These are phyloP conservation scores for Stichopus horrens DNA, from an alignment of 53 echinoderm and acorn worm species.

Conservation along the genomic window DNA sequence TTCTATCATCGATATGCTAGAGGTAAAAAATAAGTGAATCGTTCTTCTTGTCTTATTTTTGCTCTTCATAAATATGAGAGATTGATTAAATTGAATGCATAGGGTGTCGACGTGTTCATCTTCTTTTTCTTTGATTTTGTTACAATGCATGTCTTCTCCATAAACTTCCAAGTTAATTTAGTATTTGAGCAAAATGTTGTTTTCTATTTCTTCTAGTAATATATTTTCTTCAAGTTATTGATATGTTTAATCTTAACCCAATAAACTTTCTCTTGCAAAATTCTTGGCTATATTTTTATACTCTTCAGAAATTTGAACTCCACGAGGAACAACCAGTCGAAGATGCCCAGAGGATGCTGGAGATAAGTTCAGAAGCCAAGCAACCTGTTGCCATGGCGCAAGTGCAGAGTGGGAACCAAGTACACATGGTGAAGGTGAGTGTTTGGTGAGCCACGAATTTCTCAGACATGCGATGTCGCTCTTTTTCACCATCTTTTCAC, in stretches of 20 bases:
- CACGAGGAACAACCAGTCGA: constrained; percentile 58
- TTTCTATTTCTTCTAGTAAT: too few species aligned
- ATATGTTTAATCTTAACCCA: too few species aligned
- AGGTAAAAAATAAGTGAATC: constrained; percentile 17
- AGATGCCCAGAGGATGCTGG: constrained; percentile 62
- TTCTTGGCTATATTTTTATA: neutral
- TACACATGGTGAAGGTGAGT: constrained; percentile 9
- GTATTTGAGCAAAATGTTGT: too few species aligned
- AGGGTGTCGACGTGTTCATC: too few species aligned
- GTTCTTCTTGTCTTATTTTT: too few species aligned
- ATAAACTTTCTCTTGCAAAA: too few species aligned
- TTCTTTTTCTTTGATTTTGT: neutral
- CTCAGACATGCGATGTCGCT: neutral
- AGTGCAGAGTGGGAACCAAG: constrained; percentile 46
- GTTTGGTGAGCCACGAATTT: neutral
- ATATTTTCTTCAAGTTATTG: too few species aligned
- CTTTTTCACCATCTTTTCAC: too few species aligned
- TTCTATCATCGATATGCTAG: constrained; percentile 70
- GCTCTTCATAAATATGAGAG: too few species aligned
- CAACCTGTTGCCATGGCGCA: constrained; percentile 48
- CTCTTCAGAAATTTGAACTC: constrained; percentile 89
- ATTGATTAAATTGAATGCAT: too few species aligned
- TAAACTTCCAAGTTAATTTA: too few species aligned
- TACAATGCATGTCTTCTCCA: too few species aligned
- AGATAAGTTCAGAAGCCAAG: constrained; percentile 55